phyloP scores from a whole-genome alignment of 1,140 invertebrate genomes.

The Drosophila rufa region DNA sequence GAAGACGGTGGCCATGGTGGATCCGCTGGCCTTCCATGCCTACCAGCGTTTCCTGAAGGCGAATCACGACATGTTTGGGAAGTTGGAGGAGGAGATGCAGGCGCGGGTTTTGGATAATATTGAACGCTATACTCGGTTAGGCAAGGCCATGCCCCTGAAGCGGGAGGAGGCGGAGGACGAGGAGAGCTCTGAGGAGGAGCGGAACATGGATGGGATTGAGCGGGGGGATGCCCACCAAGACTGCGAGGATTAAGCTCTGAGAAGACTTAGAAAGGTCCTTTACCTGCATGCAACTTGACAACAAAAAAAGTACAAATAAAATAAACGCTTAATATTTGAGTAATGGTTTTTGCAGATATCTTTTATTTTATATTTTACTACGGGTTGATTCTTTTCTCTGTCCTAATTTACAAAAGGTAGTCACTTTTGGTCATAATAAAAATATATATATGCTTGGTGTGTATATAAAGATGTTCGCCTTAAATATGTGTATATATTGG shows the following conservation, averaged over 20 bases:
- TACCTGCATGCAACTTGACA: not conserved
- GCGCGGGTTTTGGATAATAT: too few relatives aligned
- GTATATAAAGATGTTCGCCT: conserved; percentile 12
- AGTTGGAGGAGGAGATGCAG: not conserved
- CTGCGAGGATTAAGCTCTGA: not conserved
- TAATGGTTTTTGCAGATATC: not conserved
- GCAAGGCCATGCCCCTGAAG: too few relatives aligned
- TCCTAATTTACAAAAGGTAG: conserved; percentile 50
- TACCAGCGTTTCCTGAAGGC: conserved; percentile 44
- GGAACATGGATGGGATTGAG: not conserved
- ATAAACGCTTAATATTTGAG: too few relatives aligned
- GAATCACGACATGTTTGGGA: conserved; percentile 34
- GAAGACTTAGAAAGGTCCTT: too few relatives aligned
- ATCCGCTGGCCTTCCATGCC: conserved; percentile 42
- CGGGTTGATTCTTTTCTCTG: conserved; percentile 27
- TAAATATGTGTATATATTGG: not conserved
- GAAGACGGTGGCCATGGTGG: conserved; percentile 14
- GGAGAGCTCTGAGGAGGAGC: not conserved
- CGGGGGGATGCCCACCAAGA: not conserved
- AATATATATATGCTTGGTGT: conserved; percentile 32
- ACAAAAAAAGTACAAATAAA: too few relatives aligned
- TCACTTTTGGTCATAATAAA: conserved; percentile 44
- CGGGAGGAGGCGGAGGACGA: too few relatives aligned
- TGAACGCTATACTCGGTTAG: rapidly evolving
- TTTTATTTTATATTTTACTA: conserved; percentile 53